Conservation (phyloP, 2,113 vertebrate genomes). For the Struthio camelus region DNA sequence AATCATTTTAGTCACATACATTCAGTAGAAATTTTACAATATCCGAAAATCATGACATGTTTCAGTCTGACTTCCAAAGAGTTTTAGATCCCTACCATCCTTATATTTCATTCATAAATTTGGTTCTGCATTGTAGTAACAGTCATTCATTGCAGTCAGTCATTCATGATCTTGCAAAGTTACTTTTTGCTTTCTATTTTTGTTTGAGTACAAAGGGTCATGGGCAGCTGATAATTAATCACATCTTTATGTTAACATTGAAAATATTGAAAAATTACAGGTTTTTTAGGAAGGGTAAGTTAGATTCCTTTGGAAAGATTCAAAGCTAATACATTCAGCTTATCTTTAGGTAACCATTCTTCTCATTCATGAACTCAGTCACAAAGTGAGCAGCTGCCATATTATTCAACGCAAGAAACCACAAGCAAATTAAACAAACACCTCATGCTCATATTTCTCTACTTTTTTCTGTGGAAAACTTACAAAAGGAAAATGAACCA, state of each 20-base stretch:
- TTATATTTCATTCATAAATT: background rate
- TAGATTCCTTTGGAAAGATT: background rate
- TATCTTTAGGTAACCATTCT: background rate
- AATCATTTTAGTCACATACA: background rate
- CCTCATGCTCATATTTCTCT: background rate
- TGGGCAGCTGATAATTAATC: background rate
- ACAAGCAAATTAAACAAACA: background rate
- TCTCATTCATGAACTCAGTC: background rate
- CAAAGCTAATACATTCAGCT: background rate
- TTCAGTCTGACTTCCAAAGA: background rate
- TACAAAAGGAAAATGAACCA: background rate
- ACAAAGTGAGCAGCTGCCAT: background rate
- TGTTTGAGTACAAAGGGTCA: background rate
- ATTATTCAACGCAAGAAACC: background rate
- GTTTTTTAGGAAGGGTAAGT: background rate
- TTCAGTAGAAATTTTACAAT: background rate
- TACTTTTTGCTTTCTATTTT: background rate
- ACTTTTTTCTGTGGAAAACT: background rate
- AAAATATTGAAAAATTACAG: background rate
- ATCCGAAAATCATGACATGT: background rate
- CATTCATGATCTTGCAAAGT: background rate
- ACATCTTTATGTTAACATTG: background rate
- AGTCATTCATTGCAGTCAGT: no score
- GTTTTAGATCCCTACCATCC: background rate
- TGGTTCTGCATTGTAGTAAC: background rate